Evolutionary conservation across 2,797 vertebrate species (phyloP).

Genomic region (Enteromius unitaeniatus): DNA sequence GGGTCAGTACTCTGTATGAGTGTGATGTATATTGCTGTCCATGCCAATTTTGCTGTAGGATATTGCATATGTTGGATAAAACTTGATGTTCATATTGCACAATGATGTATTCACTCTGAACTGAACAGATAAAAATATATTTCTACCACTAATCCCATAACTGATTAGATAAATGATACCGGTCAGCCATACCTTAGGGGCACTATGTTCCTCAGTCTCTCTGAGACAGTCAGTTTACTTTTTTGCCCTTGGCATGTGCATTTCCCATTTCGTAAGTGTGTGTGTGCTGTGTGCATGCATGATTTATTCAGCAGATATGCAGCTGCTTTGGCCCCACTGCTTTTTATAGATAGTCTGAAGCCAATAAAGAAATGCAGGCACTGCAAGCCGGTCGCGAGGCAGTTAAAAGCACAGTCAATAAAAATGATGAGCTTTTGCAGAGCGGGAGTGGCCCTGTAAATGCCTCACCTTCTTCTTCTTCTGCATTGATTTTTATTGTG

Average conservation of each 20-base stretch:
- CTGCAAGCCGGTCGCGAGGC: slow-evolving; percentile 52
- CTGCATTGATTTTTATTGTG: slow-evolving; percentile 62
- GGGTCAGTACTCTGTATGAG: slow-evolving; percentile 13
- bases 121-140: slow-evolving; percentile 18
- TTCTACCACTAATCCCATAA: slow-evolving; percentile 27
- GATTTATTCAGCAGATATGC: slow-evolving; percentile 68
- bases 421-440: slow-evolving; percentile 65
- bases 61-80: not conserved
- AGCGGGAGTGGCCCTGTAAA: slow-evolving; percentile 61
- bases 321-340: slow-evolving; percentile 50
- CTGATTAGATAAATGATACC: slow-evolving; percentile 14
- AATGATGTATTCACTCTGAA: not conserved
- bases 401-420: slow-evolving; percentile 62
- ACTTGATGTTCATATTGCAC: not conserved
- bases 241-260: slow-evolving; percentile 31
- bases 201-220: slow-evolving; percentile 4
- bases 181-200: slow-evolving; percentile 13
- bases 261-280: slow-evolving; percentile 29
- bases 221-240: slow-evolving; percentile 10
- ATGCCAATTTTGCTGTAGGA: slow-evolving; percentile 24
- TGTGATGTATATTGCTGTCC: slow-evolving; percentile 31
- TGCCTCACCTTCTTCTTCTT: slow-evolving; percentile 54
- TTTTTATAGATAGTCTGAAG: slow-evolving; percentile 63
- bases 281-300: slow-evolving; percentile 52
- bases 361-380: slow-evolving; percentile 60